Base-by-base conservation (phyloP, 2,113 vertebrate genomes). In the Anser cygnoides region DNA sequence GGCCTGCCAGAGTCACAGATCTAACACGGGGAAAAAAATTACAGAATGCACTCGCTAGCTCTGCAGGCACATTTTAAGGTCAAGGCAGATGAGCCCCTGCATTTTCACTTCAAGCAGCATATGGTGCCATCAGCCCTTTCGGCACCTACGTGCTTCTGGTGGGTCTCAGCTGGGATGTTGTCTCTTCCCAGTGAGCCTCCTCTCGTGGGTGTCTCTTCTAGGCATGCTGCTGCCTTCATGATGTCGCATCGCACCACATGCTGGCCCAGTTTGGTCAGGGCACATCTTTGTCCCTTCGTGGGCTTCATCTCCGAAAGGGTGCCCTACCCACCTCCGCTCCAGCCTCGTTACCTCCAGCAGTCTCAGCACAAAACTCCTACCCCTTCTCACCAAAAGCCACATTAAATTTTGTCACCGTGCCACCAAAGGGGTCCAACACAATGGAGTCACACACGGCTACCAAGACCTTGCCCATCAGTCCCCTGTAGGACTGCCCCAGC, bases 211-310 rank as follows among this genome's bases (percentile, higher is more conserved):
- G 29, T 26, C 57, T 68, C 55, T 59, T 65, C 78, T 37, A 50
- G 23, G 12, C 44, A 28, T 8, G 7, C 52, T 39, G 29, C 26
- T 73, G 31, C 46, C 61, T 84, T 65, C 2, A 0, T 17, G 49
- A 54, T 28, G 41, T 31, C 37, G 71, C 1, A 0, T 25, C 44
- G 29, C 4, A 49, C 33, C 37, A 82, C 0, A 0, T 67, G 50
- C 46, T 75, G 57, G n/a, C 73, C 49, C 28, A 67, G 11, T 44
- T 70, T 91, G 61, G 35, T 26, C 33, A 1, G 33, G 54, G 20
- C 7, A 80, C 57, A 70, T 29, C 35, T 29, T 33, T 33, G 57
- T n/a, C 57, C 57, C 57, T 33, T 52, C 23, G 14, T 13, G 50
- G 50, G 50, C 50, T 52, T 52, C 23, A 25, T 25, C 50, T 49